Conservation (phyloP, 1,140 invertebrate genomes). For the Hyposmocoma kahamanoa region DNA sequence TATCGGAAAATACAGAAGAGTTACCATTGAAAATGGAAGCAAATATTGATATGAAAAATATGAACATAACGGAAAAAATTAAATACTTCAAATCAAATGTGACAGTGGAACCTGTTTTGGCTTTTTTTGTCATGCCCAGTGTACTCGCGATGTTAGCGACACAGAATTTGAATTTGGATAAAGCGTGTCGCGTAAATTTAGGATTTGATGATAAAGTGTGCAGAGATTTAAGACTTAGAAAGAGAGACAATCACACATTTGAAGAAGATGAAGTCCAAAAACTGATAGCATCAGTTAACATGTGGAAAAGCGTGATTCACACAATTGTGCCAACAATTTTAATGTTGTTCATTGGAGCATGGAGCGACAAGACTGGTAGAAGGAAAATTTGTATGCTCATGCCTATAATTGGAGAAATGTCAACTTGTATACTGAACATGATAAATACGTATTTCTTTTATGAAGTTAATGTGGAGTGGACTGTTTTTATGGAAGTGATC, state of each 20-base stretch:
- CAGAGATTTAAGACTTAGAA: slow-evolving; percentile 36
- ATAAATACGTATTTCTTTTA: slow-evolving; percentile 85
- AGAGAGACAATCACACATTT: slow-evolving; percentile 40
- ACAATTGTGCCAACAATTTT: slow-evolving; percentile 73
- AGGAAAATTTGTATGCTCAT: slow-evolving; percentile 89
- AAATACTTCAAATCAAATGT: slow-evolving; percentile 52
- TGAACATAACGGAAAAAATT: slow-evolving; percentile 43
- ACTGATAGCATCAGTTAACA: slow-evolving; percentile 76
- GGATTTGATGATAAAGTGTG: slow-evolving; percentile 47
- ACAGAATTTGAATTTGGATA: slow-evolving; percentile 63
- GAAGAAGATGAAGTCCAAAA: slow-evolving; percentile 65
- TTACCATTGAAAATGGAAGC: slow-evolving; percentile 37
- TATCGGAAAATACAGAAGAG: slow-evolving; percentile 25
- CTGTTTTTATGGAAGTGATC: slow-evolving; percentile 80
- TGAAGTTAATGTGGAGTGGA: slow-evolving; percentile 83
- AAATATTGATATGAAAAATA: slow-evolving; percentile 31
- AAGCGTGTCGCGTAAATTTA: slow-evolving; percentile 56
- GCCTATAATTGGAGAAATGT: slow-evolving; percentile 85
- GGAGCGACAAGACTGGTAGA: slow-evolving; percentile 80
- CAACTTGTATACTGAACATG: slow-evolving; percentile 84
- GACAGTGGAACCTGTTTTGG: slow-evolving; percentile 56
- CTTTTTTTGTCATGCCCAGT: slow-evolving; percentile 54
- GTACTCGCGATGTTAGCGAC: slow-evolving; percentile 49
- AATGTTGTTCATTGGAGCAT: slow-evolving; percentile 76
- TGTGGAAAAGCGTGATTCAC: slow-evolving; percentile 73